These are phyloP conservation scores for Papilio machaon DNA, from an alignment of 1,140 invertebrate genomes.

Conservation along the genomic window DNA sequence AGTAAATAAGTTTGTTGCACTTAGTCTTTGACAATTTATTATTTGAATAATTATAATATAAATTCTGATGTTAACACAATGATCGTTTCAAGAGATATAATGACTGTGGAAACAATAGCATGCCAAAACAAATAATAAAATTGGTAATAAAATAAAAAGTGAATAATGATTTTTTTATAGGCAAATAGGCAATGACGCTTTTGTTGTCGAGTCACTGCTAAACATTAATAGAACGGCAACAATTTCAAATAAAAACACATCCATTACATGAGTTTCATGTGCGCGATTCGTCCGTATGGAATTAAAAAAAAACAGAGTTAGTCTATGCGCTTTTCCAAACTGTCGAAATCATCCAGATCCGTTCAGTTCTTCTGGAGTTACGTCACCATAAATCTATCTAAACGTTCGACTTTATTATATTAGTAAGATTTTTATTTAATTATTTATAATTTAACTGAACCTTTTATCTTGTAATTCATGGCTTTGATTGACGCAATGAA, in stretches of 20 bases:
- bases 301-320: not conserved
- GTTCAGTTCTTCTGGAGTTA: too few species aligned
- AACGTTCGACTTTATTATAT: not conserved
- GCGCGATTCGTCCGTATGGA: not conserved
- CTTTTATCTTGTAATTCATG: not conserved
- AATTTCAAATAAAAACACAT: not conserved
- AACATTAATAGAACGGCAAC: not conserved
- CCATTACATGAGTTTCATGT: too few species aligned
- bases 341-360: too few species aligned
- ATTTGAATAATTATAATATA: slow-evolving; percentile 31
- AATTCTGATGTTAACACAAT: slow-evolving; percentile 14
- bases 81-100: slow-evolving; percentile 13
- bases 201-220: not conserved
- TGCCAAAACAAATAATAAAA: not conserved
- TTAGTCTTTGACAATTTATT: slow-evolving; percentile 3
- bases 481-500: not conserved
- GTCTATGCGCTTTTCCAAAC: not conserved
- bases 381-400: too few species aligned
- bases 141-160: too few species aligned
- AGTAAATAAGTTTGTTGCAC: slow-evolving; percentile 36
- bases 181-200: not conserved
- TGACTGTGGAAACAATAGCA: not conserved
- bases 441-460: not conserved
- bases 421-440: not conserved
- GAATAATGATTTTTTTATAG: not conserved